phyloP scores from a whole-genome alignment of 92 coral and sea anemone species.

The Epizoanthus fatuus region DNA sequence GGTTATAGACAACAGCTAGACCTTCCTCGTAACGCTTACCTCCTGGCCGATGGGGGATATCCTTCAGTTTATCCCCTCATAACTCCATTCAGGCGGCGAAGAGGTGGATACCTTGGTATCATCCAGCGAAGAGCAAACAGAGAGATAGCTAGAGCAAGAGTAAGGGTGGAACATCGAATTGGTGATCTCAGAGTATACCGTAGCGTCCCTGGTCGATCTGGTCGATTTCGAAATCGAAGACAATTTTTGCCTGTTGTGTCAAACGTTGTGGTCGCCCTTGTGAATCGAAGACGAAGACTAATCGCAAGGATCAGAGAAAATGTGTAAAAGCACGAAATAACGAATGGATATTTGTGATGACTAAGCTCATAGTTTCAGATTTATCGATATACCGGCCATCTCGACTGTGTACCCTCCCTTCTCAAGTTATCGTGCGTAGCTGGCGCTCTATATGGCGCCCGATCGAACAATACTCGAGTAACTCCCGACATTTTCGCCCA shows the following conservation, averaged over 20 bases:
- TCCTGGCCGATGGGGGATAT: slow-evolving; percentile 63
- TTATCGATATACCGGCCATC: neutral
- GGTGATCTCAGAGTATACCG: too few species aligned
- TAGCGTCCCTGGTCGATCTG: too few species aligned
- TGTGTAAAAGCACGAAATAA: neutral
- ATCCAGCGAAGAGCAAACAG: too few species aligned
- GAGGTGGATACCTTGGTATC: too few species aligned
- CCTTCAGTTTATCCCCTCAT: slow-evolving; percentile 61
- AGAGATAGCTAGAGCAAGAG: too few species aligned
- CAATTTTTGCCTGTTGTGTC: slow-evolving; percentile 19
- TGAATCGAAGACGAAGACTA: too few species aligned
- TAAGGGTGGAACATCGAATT: too few species aligned
- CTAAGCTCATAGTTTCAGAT: neutral
- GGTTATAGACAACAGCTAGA: neutral
- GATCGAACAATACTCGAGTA: too few species aligned
- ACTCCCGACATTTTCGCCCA: too few species aligned
- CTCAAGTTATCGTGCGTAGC: too few species aligned
- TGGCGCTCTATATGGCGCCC: too few species aligned
- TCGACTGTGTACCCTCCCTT: too few species aligned
- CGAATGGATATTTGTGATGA: neutral
- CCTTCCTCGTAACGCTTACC: slow-evolving; percentile 19
- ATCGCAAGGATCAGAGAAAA: neutral
- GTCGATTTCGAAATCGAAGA: slow-evolving; percentile 8
- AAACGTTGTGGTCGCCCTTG: neutral
- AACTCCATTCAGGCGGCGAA: slow-evolving; percentile 41